Base-by-base conservation (phyloP, 2,113 vertebrate genomes). In the Nerophis lumbriciformis region DNA sequence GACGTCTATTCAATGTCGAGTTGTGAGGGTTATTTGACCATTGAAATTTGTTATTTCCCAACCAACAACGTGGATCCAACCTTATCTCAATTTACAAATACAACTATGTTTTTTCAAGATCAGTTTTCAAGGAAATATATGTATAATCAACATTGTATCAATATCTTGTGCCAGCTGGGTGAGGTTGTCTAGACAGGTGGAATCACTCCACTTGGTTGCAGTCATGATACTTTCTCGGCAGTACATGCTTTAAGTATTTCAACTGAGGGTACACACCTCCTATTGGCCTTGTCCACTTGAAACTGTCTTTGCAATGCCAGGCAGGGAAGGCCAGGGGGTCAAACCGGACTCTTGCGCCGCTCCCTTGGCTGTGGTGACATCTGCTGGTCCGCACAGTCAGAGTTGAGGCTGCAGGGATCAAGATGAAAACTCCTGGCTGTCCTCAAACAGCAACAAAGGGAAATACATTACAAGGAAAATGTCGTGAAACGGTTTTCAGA, bases 331-430 rank as follows among this genome's bases (percentile, higher is more conserved):
- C 84, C 81, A 61, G 66, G 63, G 56, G 83, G 85, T 88, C 84
- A 86, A 72, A 79, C 9, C 42, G 52, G 69, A 36, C 63, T 75
- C 61, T 59, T 2, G 36, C 61, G 63, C 61, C 52, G 71, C 78
- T 82, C 65, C 85, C 80, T 83, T 78, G 84, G 80, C 76, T 88
- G 84, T 61, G 89, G 85, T 89, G 89, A 90, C 90, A 88, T 87
- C 90, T 92, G 73, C 88, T 90, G 89, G 89, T 85, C 81, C 86
- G 62, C 58, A 38, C 65, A 72, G 65, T 66, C 63, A 63, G 47
- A 77, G 57, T 57, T 49, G 39, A 3, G 51, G 15, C 52, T 28
- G 37, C 12, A 42, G 35, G 59, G 44, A 21, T 48, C 45, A 49
- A 35, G 16, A 38, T 11, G 12, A 38, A 48, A 59, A 45, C 19